These are phyloP conservation scores for Siniperca scherzeri DNA, from an alignment of 2,797 vertebrate genomes.

Conservation along the genomic window DNA sequence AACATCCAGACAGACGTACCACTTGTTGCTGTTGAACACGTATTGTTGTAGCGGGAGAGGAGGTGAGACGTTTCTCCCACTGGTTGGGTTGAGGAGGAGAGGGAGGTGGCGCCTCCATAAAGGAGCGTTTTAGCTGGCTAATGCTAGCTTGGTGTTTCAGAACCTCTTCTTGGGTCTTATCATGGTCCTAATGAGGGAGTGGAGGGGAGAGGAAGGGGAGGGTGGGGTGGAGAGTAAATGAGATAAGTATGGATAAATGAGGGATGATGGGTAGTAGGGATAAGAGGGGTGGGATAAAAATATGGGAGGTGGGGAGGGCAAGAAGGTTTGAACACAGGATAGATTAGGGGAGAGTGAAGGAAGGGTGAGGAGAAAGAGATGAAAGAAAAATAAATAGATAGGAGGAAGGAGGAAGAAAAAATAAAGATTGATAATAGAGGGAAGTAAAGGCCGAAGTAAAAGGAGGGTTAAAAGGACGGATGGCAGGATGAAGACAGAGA, in stretches of 20 bases:
- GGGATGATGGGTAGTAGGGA: slow-evolving; percentile 61
- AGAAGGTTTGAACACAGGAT: too few relatives aligned
- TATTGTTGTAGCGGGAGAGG: slow-evolving; percentile 93
- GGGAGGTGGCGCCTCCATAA: slow-evolving; percentile 97
- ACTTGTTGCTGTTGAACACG: slow-evolving; percentile 93
- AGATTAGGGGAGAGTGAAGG: neutral
- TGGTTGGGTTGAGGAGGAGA: slow-evolving; percentile 95
- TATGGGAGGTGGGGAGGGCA: neutral
- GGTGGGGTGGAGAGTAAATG: slow-evolving; percentile 29
- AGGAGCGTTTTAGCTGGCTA: slow-evolving; percentile 99
- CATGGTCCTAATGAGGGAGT: slow-evolving; percentile 91
- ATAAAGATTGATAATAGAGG: neutral
- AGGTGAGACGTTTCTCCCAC: slow-evolving; percentile 98
- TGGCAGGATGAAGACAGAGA: neutral
- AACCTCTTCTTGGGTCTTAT: slow-evolving; percentile 99
- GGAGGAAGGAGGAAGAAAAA: slow-evolving; percentile 8
- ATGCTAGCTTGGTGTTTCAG: slow-evolving; percentile 99
- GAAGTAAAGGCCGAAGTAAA: neutral
- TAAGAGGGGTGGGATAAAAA: neutral
- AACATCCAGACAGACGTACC: slow-evolving; percentile 90
- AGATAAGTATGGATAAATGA: slow-evolving; percentile 32
- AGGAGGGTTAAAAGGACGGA: neutral
- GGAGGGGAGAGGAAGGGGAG: neutral
- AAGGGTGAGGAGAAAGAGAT: neutral
- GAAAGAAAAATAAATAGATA: neutral